A percentile compares a stretch with the other conserved stretches of the same genome.
phyloP scores from a whole-genome alignment of 2,797 vertebrate genomes.

The Tokudaia tokunoshimensis region DNA sequence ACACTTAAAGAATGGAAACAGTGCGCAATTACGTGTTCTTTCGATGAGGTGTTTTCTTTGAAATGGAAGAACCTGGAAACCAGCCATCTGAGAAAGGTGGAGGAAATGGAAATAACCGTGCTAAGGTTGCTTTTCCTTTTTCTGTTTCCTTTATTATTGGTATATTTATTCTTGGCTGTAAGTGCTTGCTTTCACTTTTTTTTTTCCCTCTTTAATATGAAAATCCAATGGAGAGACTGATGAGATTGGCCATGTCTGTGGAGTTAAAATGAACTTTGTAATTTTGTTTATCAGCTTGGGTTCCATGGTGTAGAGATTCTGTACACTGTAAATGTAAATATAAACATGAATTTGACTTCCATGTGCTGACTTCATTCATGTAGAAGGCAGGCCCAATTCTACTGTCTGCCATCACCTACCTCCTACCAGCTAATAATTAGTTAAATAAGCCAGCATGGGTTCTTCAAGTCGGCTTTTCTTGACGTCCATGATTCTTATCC shows the following conservation, averaged over 20 bases:
- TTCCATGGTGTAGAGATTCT: slow-evolving; percentile 78
- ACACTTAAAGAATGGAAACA: slow-evolving; percentile 81
- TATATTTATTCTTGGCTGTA: slow-evolving; percentile 85
- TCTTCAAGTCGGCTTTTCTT: slow-evolving; percentile 50
- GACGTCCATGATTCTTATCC: slow-evolving; percentile 46
- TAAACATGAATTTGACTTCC: slow-evolving; percentile 78
- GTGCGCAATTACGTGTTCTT: slow-evolving; percentile 74
- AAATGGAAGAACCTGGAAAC: slow-evolving; percentile 80
- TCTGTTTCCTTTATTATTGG: slow-evolving; percentile 83
- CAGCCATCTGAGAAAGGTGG: slow-evolving; percentile 76
- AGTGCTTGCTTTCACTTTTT: slow-evolving; percentile 84
- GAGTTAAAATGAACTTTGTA: slow-evolving; percentile 83
- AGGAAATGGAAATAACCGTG: slow-evolving; percentile 76
- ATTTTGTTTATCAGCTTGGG: slow-evolving; percentile 85
- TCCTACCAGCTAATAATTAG: slow-evolving; percentile 74
- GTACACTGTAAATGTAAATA: slow-evolving; percentile 77
- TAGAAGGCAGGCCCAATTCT: slow-evolving; percentile 53
- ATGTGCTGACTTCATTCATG: slow-evolving; percentile 67
- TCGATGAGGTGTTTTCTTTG: slow-evolving; percentile 85
- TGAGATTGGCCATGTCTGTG: slow-evolving; percentile 73
- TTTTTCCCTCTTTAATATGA: slow-evolving; percentile 75
- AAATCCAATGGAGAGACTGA: slow-evolving; percentile 80
- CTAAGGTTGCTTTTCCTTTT: slow-evolving; percentile 78
- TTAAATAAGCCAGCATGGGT: slow-evolving; percentile 66
- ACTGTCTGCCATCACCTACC: slow-evolving; percentile 2